A percentile compares a stretch with the other conserved stretches of the same genome.
Evolutionary conservation across 37 sponge, comb jelly and placozoan genomes (phyloP).

Genomic region (Aphrocallistes beatrix): DNA sequence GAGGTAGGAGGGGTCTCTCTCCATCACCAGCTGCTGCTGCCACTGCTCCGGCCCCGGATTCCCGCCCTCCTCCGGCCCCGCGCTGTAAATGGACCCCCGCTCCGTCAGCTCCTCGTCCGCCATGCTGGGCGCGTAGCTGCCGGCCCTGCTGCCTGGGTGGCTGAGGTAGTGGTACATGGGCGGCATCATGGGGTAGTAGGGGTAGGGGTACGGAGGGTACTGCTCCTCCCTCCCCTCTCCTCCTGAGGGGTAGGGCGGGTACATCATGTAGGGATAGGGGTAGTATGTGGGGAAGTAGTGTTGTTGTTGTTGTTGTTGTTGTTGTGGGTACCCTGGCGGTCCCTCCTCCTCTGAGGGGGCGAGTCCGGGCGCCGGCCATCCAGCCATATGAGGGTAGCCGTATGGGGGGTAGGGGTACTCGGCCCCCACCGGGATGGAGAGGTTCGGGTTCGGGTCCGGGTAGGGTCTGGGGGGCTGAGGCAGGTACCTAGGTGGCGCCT

Average conservation of each 20-base stretch:
- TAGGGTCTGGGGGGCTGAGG: conserved; percentile 5
- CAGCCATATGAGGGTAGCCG: neutral
- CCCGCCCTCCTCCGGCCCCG: neutral
- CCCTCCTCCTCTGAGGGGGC: neutral
- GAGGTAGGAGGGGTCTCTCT: neutral
- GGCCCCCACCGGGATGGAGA: neutral
- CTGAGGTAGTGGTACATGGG: neutral
- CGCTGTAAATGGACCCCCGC: neutral
- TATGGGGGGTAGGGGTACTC: conserved; percentile 1
- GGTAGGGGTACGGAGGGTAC: neutral
- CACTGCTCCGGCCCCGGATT: neutral
- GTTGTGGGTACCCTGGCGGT: neutral
- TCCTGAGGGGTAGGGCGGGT: neutral
- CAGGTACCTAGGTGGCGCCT: neutral
- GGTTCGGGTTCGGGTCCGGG: neutral
- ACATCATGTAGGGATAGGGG: neutral
- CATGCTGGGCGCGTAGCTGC: neutral
- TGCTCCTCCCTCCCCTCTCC: neutral
- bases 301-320: neutral
- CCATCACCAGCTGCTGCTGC: neutral
- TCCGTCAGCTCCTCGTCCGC: neutral
- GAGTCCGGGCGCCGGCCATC: neutral
- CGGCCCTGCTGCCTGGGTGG: neutral
- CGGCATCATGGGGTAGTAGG: neutral
- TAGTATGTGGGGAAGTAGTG: neutral